A percentile compares a stretch with the other conserved stretches of the same genome.
phyloP scores from a whole-genome alignment of 2,888 invertebrate species.

The Ichneumoninae sp. region DNA sequence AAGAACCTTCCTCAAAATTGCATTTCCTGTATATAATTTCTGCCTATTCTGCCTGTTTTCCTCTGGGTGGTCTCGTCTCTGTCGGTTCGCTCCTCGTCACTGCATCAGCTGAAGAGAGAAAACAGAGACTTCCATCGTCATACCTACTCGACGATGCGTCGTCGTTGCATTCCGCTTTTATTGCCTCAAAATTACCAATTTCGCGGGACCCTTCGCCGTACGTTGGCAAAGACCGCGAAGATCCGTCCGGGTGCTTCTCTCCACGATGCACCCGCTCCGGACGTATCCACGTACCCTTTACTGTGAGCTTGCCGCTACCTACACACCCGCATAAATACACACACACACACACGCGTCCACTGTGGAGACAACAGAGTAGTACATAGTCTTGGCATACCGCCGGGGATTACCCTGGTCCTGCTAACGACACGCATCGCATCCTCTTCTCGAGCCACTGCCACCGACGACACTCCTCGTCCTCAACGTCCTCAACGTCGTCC shows the following conservation, averaged over 20 bases:
- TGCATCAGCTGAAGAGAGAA: slow-evolving; percentile 38
- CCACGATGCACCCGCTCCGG: neutral
- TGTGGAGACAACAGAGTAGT: neutral
- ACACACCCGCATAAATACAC: neutral
- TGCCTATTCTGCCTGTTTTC: neutral
- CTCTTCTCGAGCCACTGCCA: slow-evolving; percentile 57
- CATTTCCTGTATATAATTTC: neutral
- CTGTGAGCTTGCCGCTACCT: neutral
- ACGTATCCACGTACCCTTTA: neutral
- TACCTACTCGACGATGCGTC: slow-evolving; percentile 37
- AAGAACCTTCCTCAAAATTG: too few species aligned
- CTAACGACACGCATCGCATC: slow-evolving; percentile 66
- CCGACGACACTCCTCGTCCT: slow-evolving; percentile 50
- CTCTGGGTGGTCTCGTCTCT: neutral
- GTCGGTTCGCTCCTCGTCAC: neutral
- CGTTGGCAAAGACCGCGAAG: slow-evolving; percentile 62
- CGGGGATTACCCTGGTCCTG: slow-evolving; percentile 62
- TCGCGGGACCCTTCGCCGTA: slow-evolving; percentile 56
- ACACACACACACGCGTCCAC: neutral
- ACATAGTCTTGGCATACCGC: slow-evolving; percentile 63
- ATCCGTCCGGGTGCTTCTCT: slow-evolving; percentile 16
- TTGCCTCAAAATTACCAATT: slow-evolving; percentile 71
- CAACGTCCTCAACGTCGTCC: slow-evolving; percentile 29
- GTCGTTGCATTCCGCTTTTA: slow-evolving; percentile 61
- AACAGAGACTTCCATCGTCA: slow-evolving; percentile 46